These are phyloP conservation scores for Chamaea fasciata DNA, from an alignment of 2,113 vertebrate species.

Conservation along the genomic window DNA sequence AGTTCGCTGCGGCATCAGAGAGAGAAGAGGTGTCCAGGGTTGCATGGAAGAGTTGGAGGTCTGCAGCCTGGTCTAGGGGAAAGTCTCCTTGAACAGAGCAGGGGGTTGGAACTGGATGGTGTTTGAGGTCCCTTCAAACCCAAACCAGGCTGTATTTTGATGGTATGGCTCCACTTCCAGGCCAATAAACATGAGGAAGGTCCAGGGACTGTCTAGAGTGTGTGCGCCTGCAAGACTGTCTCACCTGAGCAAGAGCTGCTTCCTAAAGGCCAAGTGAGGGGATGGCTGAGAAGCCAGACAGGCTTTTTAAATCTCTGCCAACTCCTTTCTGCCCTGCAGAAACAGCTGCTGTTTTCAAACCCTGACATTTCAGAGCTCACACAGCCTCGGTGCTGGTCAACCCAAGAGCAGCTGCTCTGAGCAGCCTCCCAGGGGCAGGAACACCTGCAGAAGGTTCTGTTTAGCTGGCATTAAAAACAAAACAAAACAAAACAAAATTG, in stretches of 20 bases:
- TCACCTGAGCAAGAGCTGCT: neutral
- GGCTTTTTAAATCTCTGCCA: neutral
- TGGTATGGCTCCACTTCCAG: neutral
- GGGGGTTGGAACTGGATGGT: neutral
- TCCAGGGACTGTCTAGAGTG: neutral
- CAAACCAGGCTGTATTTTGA: neutral
- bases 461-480: neutral
- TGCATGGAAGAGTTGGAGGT: neutral
- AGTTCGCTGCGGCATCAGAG: neutral
- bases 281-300: neutral
- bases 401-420: neutral
- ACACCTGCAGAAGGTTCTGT: neutral
- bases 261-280: neutral
- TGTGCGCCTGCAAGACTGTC: neutral
- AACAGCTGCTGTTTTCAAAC: neutral
- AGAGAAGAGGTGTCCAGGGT: neutral
- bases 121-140: neutral
- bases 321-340: neutral
- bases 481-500: neutral
- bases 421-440: neutral
- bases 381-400: neutral
- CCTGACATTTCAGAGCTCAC: neutral
- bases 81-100: neutral
- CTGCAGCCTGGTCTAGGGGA: neutral
- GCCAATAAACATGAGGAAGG: rapidly evolving